Base-by-base conservation (phyloP, 2,797 vertebrate genomes). In the Caiman crocodilus region DNA sequence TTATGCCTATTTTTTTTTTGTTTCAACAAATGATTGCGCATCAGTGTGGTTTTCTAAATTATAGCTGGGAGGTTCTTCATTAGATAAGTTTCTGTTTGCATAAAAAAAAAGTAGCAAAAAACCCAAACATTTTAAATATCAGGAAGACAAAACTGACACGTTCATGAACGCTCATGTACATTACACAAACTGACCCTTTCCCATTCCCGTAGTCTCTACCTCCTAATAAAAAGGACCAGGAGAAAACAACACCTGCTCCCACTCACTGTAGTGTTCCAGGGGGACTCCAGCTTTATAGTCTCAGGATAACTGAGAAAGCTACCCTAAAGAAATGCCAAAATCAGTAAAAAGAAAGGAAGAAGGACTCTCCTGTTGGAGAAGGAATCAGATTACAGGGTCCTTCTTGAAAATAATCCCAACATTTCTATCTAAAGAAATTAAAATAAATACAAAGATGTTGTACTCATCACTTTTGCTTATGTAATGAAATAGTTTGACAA, bases 21-120 rank as follows among this genome's bases (percentile, higher is more conserved):
- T 82, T 94, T 20, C 57, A 94, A 59, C 26, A 80, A 35, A 10
- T 63, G 60, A 69, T 5, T 87, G 9, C 16, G 79, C 84, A 89
- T 93, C 93, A 95, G 71, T 58, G 65, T 76, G 76, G 85, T 11
- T 63, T 58, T 56, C 13, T 28, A 80, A 85, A 58, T 85, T 60
- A 55, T 85, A 83, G 75, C 32, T 73, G 69, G 15, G 5, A 79
- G 65, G 90, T 80, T 32, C 84, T 7, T 12, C 75, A 63, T 82
- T 88, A 20, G 57, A 79, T 18, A 57, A 17, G 25, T 82, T 76
- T 64, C 61, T 88, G 56, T 84, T 50, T 83, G 71, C 87, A 94
- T 95, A 94, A 93, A 95, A 91, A 58, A 91, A 67, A 28, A 85
- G 67, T 50, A 94, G 67, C 73, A 91, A 91, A 93, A 79, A 80